Percentiles rank a stretch among this genome's conserved stretches.
Conservation (phyloP, 2,113 vertebrate genomes). For the Cnemophilus loriae region DNA sequence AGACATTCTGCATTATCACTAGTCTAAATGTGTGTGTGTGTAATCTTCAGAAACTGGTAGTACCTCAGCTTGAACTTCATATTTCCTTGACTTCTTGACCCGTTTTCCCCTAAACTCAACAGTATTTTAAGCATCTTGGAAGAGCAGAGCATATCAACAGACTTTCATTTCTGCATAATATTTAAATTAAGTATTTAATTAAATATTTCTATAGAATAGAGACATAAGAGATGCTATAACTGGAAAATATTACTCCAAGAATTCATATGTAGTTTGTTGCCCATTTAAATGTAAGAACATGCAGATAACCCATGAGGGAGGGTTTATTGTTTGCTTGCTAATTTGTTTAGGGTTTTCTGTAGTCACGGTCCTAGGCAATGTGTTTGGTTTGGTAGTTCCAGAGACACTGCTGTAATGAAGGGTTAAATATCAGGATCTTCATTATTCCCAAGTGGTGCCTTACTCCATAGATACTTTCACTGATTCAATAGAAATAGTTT, state of each 20-base stretch:
- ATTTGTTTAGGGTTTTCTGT: not conserved
- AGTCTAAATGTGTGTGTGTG: not conserved
- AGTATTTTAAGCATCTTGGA: not conserved
- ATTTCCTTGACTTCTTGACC: not conserved
- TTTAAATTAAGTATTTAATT: not conserved
- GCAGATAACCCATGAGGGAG: not conserved
- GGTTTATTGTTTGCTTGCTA: not conserved
- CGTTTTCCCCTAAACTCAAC: not conserved
- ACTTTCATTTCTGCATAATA: not conserved
- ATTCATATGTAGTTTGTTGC: not conserved
- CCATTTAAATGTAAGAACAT: not conserved
- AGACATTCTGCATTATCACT: accelerated
- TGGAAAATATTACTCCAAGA: not conserved
- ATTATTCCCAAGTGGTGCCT: not conserved
- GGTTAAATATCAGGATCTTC: not conserved
- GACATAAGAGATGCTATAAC: not conserved
- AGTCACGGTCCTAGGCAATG: not conserved
- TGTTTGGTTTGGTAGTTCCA: not conserved
- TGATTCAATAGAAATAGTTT: not conserved
- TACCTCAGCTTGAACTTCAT: not conserved
- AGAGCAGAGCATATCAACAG: not conserved
- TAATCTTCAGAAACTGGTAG: not conserved
- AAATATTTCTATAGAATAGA: not conserved
- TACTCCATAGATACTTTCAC: not conserved
- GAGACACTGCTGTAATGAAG: not conserved